phyloP scores from a whole-genome alignment of 1,140 invertebrate species.

The Euwallacea fornicatus region DNA sequence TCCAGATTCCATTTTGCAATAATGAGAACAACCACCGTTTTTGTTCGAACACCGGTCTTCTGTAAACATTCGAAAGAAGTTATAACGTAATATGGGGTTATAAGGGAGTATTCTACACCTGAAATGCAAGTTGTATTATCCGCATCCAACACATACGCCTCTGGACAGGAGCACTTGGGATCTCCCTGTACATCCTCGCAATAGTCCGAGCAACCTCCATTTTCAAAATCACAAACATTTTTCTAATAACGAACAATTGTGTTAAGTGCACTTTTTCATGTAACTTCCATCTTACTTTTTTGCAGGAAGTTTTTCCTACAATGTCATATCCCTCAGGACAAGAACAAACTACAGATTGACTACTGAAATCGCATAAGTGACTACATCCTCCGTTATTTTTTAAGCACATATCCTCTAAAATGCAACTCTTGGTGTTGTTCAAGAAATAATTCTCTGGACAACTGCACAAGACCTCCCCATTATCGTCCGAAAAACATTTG shows the following conservation, averaged over 20 bases:
- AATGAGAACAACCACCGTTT: slow-evolving; percentile 69
- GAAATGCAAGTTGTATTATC: slow-evolving; percentile 47
- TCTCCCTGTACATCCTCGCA: slow-evolving; percentile 53
- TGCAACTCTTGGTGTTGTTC: slow-evolving; percentile 54
- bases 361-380: slow-evolving; percentile 42
- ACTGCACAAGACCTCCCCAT: slow-evolving; percentile 61
- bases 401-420: slow-evolving; percentile 56
- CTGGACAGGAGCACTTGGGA: slow-evolving; percentile 60
- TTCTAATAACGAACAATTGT: background rate
- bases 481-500: slow-evolving; percentile 56
- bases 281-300: slow-evolving; percentile 37
- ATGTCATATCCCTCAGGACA: slow-evolving; percentile 37
- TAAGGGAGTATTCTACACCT: slow-evolving; percentile 15
- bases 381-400: slow-evolving; percentile 62
- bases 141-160: slow-evolving; percentile 55
- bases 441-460: slow-evolving; percentile 63
- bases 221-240: slow-evolving; percentile 48
- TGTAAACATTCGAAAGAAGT: background rate
- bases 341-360: slow-evolving; percentile 33
- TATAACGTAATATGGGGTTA: background rate
- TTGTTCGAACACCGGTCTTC: slow-evolving; percentile 63
- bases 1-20: slow-evolving; percentile 58
- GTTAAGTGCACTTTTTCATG: background rate
- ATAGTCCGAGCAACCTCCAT: slow-evolving; percentile 68
- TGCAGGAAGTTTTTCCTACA: slow-evolving; percentile 49